Evolutionary conservation across 2,113 vertebrate species (phyloP).

Genomic region (Dinomys branickii): DNA sequence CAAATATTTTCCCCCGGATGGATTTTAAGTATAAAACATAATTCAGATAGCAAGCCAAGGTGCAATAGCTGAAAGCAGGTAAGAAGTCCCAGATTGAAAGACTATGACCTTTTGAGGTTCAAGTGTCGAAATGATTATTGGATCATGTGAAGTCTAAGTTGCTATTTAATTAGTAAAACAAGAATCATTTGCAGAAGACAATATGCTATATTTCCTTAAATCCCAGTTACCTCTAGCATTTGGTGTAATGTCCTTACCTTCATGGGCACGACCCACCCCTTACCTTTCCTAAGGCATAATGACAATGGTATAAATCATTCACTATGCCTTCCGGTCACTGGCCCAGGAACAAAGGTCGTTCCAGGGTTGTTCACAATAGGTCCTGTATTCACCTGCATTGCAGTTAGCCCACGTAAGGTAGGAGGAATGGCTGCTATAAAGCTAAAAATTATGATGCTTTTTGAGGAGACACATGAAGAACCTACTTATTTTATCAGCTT

Average conservation of each 20-base stretch:
- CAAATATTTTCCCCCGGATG: conserved; percentile 34
- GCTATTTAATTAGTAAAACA: conserved; percentile 60
- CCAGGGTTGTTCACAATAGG: conserved; percentile 43
- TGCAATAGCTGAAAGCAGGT: neutral
- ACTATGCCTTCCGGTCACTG: conserved; percentile 46
- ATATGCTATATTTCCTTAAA: conserved; percentile 61
- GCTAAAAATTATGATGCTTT: conserved; percentile 62
- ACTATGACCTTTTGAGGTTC: conserved; percentile 54
- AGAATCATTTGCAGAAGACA: conserved; percentile 48
- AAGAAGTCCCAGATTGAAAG: conserved; percentile 2
- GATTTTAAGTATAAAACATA: conserved; percentile 51
- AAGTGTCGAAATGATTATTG: conserved; percentile 26
- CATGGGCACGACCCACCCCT: neutral
- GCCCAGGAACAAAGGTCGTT: conserved; percentile 32
- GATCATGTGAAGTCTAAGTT: neutral
- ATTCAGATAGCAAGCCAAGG: conserved; percentile 44
- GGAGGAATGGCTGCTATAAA: conserved; percentile 49
- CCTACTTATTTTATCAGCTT: conserved; percentile 57
- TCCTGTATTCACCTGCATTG: conserved; percentile 21
- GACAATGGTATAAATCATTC: conserved; percentile 62
- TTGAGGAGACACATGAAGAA: conserved; percentile 59
- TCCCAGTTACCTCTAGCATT: conserved; percentile 37
- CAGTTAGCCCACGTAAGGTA: conserved; percentile 44
- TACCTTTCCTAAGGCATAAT: conserved; percentile 50
- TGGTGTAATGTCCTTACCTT: conserved; percentile 28